These are phyloP conservation scores for Ophthalmolycus amberensis DNA, from an alignment of 2,113 vertebrate species.

Conservation along the genomic window DNA sequence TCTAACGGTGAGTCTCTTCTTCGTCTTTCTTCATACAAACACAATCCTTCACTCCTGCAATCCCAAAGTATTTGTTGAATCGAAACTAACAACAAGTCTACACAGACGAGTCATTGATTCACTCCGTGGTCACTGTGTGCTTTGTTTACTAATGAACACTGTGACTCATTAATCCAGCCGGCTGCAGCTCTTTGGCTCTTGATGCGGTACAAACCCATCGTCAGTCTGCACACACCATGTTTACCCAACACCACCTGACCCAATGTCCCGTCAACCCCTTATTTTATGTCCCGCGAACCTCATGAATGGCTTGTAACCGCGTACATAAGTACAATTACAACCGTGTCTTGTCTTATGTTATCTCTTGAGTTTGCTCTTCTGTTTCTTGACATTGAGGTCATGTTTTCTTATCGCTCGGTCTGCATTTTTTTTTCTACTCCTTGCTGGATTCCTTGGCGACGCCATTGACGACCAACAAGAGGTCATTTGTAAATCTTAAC, in stretches of 20 bases:
- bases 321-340: background rate
- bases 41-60: background rate
- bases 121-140: conserved; percentile 21
- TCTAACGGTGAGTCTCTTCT: conserved; percentile 67
- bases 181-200: conserved; percentile 21
- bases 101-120: conserved; percentile 62
- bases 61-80: background rate
- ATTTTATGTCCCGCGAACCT: background rate
- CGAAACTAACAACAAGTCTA: conserved; percentile 33
- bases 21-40: conserved; percentile 8
- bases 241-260: background rate
- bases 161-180: conserved; percentile 58
- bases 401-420: conserved; percentile 18
- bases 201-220: background rate
- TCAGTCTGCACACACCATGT: background rate
- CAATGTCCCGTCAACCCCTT: background rate
- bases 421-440: conserved; percentile 41
- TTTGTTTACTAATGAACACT: conserved; percentile 57
- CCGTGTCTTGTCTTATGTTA: background rate
- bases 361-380: background rate
- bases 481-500: conserved; percentile 68
- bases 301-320: background rate
- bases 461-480: conserved; percentile 61
- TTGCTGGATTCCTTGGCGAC: conserved; percentile 35
- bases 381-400: conserved; percentile 32